Conservation (phyloP, 2,113 vertebrate species). For the Oenanthe oenanthe region DNA sequence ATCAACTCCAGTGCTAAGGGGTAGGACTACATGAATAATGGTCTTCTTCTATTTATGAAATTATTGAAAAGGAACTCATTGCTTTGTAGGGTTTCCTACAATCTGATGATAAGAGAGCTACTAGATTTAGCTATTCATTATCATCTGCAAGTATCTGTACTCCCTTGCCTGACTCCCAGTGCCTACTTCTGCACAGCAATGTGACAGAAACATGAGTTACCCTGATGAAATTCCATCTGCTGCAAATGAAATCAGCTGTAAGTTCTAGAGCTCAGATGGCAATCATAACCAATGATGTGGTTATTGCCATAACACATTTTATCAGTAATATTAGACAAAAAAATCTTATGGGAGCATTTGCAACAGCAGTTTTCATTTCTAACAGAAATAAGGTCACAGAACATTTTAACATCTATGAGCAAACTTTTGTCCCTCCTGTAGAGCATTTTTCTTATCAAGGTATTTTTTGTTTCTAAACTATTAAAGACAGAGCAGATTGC, state of each 20-base stretch:
- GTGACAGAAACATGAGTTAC: not conserved
- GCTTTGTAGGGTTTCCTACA: not conserved
- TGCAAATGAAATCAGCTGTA: not conserved
- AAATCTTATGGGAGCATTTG: not conserved
- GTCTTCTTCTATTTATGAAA: not conserved
- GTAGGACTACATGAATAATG: accelerated
- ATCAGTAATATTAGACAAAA: not conserved
- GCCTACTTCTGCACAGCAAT: not conserved
- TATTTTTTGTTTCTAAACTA: not conserved
- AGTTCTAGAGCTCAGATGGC: not conserved
- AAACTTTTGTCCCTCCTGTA: not conserved
- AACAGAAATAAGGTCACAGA: not conserved
- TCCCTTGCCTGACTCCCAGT: not conserved
- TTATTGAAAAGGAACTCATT: not conserved
- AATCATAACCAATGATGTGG: not conserved
- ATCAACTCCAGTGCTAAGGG: not conserved
- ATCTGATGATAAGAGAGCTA: not conserved
- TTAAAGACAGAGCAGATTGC: not conserved
- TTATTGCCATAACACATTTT: not conserved
- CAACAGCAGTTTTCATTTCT: not conserved
- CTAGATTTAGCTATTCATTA: not conserved
- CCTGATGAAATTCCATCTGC: not conserved
- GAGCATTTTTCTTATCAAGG: not conserved
- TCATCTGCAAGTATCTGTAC: not conserved
- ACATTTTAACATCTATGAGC: not conserved